Evolutionary conservation across 2,113 vertebrate species (phyloP).

Genomic region (Thomomys bottae): DNA sequence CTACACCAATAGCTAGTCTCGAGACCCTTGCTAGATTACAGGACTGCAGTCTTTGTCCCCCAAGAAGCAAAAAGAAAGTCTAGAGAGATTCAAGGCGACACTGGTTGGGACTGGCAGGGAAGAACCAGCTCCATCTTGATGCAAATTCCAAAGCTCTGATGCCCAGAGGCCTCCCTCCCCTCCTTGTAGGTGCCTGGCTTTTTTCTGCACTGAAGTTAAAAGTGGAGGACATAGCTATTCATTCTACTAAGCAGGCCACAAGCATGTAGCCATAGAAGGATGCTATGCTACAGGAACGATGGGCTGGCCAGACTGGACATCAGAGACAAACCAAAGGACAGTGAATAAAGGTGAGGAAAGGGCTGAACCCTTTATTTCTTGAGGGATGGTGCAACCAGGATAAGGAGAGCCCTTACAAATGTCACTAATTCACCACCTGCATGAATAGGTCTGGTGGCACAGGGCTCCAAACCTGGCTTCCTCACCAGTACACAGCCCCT

Average conservation of each 20-base stretch:
- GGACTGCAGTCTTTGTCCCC: background rate
- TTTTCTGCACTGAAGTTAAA: background rate
- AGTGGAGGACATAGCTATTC: background rate
- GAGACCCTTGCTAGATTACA: background rate
- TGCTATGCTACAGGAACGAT: background rate
- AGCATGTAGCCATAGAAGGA: background rate
- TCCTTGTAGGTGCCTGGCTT: background rate
- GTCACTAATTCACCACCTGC: background rate
- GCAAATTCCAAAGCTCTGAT: background rate
- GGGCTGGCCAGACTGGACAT: background rate
- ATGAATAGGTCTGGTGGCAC: background rate
- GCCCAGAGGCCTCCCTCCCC: background rate
- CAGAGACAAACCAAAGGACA: background rate
- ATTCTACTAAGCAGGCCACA: background rate
- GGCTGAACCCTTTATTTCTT: background rate
- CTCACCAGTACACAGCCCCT: background rate
- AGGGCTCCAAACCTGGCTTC: background rate
- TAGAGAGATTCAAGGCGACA: background rate
- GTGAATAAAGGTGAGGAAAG: background rate
- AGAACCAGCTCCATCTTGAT: background rate
- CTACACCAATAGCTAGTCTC: background rate
- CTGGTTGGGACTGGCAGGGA: background rate
- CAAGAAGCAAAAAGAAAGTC: background rate
- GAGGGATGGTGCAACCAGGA: background rate
- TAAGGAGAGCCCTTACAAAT: background rate